Evolutionary conservation across 37 sponge, comb jelly and placozoan genomes (phyloP), one percentile per base, ranked within the genome.

Genomic region (Aplysina aerophoba): DNA sequence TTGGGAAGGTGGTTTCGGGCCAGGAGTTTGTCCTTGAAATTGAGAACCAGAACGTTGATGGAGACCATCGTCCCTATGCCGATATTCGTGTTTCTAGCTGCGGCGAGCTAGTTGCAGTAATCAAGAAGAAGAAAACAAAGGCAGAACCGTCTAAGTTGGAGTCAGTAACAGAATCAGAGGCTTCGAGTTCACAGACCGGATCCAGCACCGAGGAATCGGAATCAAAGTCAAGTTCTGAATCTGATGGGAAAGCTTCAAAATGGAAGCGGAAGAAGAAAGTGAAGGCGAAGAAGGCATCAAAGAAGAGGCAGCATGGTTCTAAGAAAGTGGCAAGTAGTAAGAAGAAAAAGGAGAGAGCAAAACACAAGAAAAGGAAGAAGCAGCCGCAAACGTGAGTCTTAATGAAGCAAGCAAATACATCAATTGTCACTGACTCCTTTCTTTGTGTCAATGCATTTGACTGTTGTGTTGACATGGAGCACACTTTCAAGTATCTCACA

Each of bases 1-100:
- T 98, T 84, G 99, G 99, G 4, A 90, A 65, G 28, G 97, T 96
- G 59, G 55, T 98, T 8, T 60, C 64, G 6, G 99, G 99, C 60
- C 56, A 88, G 36, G 84, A 95, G 84, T 91, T 83, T 80, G 94
- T 98, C 67, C 39, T 67, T 28, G 87, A 86, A 69, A 94, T 98
- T 20, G 99, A 98, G 77, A 88, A 91, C 62, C 94, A 91, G 69
- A 88, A 91, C 40, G 97, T 96, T 34, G 95, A 95, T 40, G 27
- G 84, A 21, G 89, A 91, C 78, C 92, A 93, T 65, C 81, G 92
- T 41, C 97, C 99, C 0, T 92, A 92, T 71, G 93, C 95, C 17
- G 97, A 96, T 55, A 75, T 98, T 79, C 87, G 95, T 35, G 95
- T 97, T 53, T 63, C 73, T 22, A 89, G 91, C 83, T 93, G 89